Evolutionary conservation across 2,797 vertebrate species (phyloP).

Genomic region (Sebastes diploproa): DNA sequence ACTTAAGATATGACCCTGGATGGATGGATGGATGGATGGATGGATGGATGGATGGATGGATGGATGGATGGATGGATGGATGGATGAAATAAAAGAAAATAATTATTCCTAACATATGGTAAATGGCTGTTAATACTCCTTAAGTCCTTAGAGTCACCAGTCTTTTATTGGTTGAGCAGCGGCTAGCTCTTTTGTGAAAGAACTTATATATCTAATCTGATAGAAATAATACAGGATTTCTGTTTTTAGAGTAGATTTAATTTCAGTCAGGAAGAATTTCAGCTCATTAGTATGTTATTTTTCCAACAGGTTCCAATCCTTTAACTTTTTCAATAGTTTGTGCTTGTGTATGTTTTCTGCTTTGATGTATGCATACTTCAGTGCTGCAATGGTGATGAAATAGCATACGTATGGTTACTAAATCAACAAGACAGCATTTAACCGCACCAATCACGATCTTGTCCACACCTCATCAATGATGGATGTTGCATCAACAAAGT

Average conservation of each 20-base stretch:
- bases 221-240: neutral
- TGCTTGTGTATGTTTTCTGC: neutral
- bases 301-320: neutral
- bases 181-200: neutral
- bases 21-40: neutral
- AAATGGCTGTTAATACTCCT: neutral
- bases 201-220: neutral
- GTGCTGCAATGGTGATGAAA: constrained; percentile 58
- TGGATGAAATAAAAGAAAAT: neutral
- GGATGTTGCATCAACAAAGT: constrained; percentile 76
- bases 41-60: too few species aligned
- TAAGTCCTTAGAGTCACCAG: neutral
- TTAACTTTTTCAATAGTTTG: neutral
- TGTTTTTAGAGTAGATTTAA: neutral
- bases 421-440: constrained; percentile 76
- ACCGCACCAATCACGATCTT: constrained; percentile 52
- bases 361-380: neutral
- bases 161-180: neutral
- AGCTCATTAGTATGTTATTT: neutral
- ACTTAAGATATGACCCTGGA: neutral
- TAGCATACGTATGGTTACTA: constrained; percentile 61
- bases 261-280: neutral
- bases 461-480: constrained; percentile 73
- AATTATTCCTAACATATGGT: neutral
- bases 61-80: too few species aligned